A percentile compares a stretch with the other conserved stretches of the same genome.
Conservation (phyloP, 2,113 vertebrate species). For the Hystrix brachyura region DNA sequence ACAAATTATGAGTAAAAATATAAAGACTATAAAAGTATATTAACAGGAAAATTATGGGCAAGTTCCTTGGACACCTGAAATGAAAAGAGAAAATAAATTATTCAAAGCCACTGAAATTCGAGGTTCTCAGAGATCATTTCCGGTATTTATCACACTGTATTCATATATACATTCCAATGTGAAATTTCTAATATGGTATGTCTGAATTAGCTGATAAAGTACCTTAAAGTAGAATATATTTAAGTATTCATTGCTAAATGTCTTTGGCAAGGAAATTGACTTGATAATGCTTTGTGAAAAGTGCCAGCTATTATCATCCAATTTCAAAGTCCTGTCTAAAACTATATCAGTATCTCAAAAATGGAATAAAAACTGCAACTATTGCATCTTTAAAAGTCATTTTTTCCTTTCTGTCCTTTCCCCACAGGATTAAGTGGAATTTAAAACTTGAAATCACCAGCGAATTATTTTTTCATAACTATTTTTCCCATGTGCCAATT, state of each 20-base stretch:
- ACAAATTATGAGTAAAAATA: slow-evolving; percentile 39
- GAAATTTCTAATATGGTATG: slow-evolving; percentile 52
- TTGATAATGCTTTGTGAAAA: slow-evolving; percentile 82
- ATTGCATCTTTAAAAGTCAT: slow-evolving; percentile 76
- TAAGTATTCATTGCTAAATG: slow-evolving; percentile 80
- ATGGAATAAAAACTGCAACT: slow-evolving; percentile 73
- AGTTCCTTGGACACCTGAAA: slow-evolving; percentile 58
- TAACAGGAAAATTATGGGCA: slow-evolving; percentile 50
- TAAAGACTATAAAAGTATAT: slow-evolving; percentile 44
- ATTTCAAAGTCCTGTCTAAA: slow-evolving; percentile 84
- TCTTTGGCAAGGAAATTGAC: slow-evolving; percentile 83
- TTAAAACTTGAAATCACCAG: slow-evolving; percentile 80
- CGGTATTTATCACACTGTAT: slow-evolving; percentile 47
- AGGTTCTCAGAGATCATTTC: slow-evolving; percentile 30
- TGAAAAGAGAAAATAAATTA: slow-evolving; percentile 70
- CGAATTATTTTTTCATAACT: slow-evolving; percentile 78
- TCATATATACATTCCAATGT: slow-evolving; percentile 38
- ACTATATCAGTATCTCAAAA: slow-evolving; percentile 77
- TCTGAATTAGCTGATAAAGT: slow-evolving; percentile 77
- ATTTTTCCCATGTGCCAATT: slow-evolving; percentile 73
- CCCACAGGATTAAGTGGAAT: slow-evolving; percentile 80
- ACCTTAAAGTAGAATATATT: slow-evolving; percentile 66
- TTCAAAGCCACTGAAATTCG: slow-evolving; percentile 50
- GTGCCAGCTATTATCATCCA: slow-evolving; percentile 81
- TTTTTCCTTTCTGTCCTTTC: slow-evolving; percentile 79